Evolutionary conservation across 1,140 invertebrate genomes (phyloP), one percentile per base, ranked within the genome.

Genomic region (Cydia strobilella): DNA sequence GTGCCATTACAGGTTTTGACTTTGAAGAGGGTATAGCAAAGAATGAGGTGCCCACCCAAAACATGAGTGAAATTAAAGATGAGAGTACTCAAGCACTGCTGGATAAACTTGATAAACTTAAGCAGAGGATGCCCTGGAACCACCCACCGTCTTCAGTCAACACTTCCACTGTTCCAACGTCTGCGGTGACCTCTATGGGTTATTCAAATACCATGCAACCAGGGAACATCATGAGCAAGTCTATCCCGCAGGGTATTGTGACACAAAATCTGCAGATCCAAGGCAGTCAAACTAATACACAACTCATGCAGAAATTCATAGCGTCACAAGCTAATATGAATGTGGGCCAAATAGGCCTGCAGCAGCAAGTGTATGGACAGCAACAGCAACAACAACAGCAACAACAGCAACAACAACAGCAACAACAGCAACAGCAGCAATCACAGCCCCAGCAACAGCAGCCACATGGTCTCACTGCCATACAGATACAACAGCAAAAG

Each of bases 71-170:
- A 75, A 91, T 82, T 76, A 93, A 94, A 79, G 94, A 95, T 80
- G 93, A 94, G 23, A 94, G 94, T 65, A 96, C 95, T 12, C 95
- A 96, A 88, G 95, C 95, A 3, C 93, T 96, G 80, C 85, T 96
- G 54, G 96, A 96, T 79, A 95, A 96, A 86, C 85, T 96, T 54
- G 96, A 96, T 79, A 95, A 96, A 86, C 85, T 97, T 13, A 96
- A 96, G 80, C 96, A 96, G 87, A 93, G 96, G 20, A 96, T 96
- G 95, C 96, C 96, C 27, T 96, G 96, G 96, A 96, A 96, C 90
- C 95, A 96, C 84, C 94, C 94, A 27, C 93, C 92, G 74, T 90
- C 93, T 45, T 84, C 92, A 63, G 85, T 93, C 3, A 91, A 88
- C 65, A 89, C 88, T 62, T 82, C 89, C 9, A 76, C 79, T 23